Evolutionary conservation across 2,888 invertebrate species (phyloP), one percentile per base, ranked within the genome.

Genomic region (Drosophila atripex): DNA sequence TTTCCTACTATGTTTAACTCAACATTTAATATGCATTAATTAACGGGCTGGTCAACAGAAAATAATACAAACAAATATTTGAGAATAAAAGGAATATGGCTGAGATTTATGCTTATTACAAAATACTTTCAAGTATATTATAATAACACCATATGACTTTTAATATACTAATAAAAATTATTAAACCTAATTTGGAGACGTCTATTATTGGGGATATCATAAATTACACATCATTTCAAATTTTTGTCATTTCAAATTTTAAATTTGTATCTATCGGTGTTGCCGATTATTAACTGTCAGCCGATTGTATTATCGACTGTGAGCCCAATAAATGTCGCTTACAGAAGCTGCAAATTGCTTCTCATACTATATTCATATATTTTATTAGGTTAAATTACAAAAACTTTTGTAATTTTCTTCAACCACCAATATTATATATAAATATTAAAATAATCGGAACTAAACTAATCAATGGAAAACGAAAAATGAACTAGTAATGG

Each of bases 101-200:
- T 76, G 77, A 77, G 61, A 32, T 76, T 60, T 84, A 78, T 84
- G 87, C 87, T 82, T 86, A 77, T 73, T 82, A 86, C 71, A 73
- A 86, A 84, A 76, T 80, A 82, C 78, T 70, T 80, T 86, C 85
- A 86, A 84, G 71, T 71, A 86, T 75, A 75, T 77, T 80, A 80
- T 80, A 76, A 80, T 77, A 84, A 84, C 84, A 80, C 78, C 87
- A 86, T 86, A 80, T 80, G 87, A 86, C 80, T 84, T 82, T 86
- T 86, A 82, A 72, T 72, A 80, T 76, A 73, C 85, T 86, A 86
- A 82, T 82, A 82, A 82, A 80, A 71, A 84, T 71, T 77, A 86
- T 80, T 84, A 84, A 82, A 84, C 87, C 80, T 84, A 80, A 8
- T 6, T 6, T 16, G 8, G 16, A 14, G 25, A 11, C 9, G 23